phyloP scores from a whole-genome alignment of 2,113 vertebrate genomes.

The Eretmochelys imbricata region DNA sequence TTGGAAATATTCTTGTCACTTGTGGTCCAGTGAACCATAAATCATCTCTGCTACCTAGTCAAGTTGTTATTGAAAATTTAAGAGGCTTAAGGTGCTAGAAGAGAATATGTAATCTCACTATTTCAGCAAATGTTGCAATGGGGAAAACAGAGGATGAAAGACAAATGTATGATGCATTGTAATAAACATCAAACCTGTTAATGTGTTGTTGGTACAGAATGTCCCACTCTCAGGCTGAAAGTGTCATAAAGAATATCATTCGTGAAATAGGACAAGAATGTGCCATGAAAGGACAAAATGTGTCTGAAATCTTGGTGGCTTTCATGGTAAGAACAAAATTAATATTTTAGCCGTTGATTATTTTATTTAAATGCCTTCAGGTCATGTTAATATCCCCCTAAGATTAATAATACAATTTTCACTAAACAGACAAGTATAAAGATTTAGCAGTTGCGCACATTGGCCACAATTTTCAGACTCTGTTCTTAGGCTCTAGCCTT shows the following conservation, averaged over 20 bases:
- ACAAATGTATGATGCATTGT: background rate
- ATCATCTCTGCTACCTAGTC: background rate
- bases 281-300: slow-evolving; percentile 69
- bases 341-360: background rate
- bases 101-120: background rate
- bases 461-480: background rate
- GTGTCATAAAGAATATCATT: slow-evolving; percentile 85
- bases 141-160: slow-evolving; percentile 14
- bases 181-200: background rate
- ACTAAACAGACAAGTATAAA: background rate
- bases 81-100: background rate
- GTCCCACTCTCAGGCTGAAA: slow-evolving; percentile 75
- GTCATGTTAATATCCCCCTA: background rate
- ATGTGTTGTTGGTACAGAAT: slow-evolving; percentile 66
- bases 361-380: background rate
- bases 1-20: background rate
- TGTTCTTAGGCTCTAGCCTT: fast-evolving
- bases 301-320: slow-evolving; percentile 85
- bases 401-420: background rate
- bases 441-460: fast-evolving
- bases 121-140: background rate
- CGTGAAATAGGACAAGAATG: slow-evolving; percentile 82
- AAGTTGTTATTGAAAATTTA: background rate
- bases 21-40: background rate
- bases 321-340: slow-evolving; percentile 85